Conservation (phyloP, 2,888 invertebrate species). For the Machimus atricapillus region DNA sequence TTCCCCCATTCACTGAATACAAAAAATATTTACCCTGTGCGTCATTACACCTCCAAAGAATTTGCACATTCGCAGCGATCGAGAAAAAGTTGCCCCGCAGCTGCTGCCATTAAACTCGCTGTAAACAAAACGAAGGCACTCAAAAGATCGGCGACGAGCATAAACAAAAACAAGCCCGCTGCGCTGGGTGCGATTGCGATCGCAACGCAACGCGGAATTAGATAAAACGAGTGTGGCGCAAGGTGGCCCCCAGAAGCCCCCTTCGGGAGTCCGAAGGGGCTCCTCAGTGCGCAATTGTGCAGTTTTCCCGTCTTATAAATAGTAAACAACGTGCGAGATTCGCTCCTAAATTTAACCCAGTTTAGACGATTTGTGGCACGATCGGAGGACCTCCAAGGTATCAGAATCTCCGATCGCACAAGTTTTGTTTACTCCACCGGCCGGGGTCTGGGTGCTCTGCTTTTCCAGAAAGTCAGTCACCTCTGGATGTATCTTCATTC, state of each 20-base stretch:
- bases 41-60: background rate
- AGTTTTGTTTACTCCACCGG: background rate
- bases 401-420: background rate
- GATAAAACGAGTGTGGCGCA: slow-evolving; percentile 1
- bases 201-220: background rate
- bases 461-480: background rate
- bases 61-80: background rate
- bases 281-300: slow-evolving; percentile 6
- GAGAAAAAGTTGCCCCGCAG: background rate
- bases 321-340: slow-evolving; percentile 21
- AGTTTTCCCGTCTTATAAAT: background rate
- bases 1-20: background rate
- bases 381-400: background rate
- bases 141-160: background rate
- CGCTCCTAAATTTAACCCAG: background rate
- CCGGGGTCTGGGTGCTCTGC: background rate
- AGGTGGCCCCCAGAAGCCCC: background rate
- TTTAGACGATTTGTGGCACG: background rate
- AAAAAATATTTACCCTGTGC: background rate
- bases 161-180: slow-evolving; percentile 27
- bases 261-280: background rate
- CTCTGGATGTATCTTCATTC: background rate
- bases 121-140: background rate
- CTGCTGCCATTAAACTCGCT: background rate
- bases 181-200: background rate